Base-by-base conservation (phyloP, 2,888 invertebrate genomes). In the Lasius platythorax region DNA sequence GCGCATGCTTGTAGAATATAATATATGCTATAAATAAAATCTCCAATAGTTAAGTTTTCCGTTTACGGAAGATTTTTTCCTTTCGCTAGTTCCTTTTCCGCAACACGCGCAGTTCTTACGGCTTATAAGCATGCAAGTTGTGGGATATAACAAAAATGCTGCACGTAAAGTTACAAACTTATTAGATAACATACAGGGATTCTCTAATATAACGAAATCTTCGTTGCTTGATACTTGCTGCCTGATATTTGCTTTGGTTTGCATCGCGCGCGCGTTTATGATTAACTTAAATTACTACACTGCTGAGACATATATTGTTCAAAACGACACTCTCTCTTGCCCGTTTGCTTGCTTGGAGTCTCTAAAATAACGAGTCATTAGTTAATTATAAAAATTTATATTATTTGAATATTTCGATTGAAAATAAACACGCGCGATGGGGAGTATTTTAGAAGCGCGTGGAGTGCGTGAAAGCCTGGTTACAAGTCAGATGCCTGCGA, bases 1-100 rank as follows among this genome's bases (percentile, higher is more conserved):
- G 23, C 33, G 23, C 33, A 33, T 33, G n/a, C 53, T 30, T 43
- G 46, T 3, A 23, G 15, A 63, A 46, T 63, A 53, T 50, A 63
- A 63, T 74, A 46, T n/a, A 9, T 15, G 30, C 61, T 74, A 63
- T 46, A 74, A 63, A n/a, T 63, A 74, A 74, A 63, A 40, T 63
- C 33, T 46, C 30, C 43, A 63, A 74, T 33, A 63, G 9, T 18
- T 23, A 58, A 33, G 28, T 43, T 75, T 64, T 40, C 37, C 40
- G 12, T 74, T 12, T 37, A 30, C 8, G n/a, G 33, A 64, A 33
- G 50, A 15, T 40, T 23, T 33, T 63, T 18, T 46, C 11, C n/a
- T 40, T 28, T 40, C 28, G 28, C 15, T 18, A 18, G 50, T 64
- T 37, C 9, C 33, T 33, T 63, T 50, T 18, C 3, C 53, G 12